Conservation (phyloP, 2,797 vertebrate genomes). For the Acipenser transmontanus region DNA sequence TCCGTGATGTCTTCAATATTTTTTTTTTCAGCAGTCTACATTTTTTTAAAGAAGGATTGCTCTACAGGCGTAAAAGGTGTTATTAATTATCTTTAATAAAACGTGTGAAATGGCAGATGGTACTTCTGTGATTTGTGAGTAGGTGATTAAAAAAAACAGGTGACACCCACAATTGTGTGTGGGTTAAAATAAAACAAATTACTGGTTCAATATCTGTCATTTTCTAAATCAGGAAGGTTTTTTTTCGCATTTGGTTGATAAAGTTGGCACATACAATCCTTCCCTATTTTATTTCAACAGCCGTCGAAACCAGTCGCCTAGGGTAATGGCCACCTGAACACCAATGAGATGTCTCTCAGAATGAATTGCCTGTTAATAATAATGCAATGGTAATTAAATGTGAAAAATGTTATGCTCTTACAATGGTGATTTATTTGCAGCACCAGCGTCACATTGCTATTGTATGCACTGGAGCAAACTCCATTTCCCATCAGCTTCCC, state of each 20-base stretch:
- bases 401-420: slow-evolving; percentile 79
- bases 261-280: background rate
- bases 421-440: slow-evolving; percentile 78
- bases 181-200: background rate
- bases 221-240: too few relatives aligned
- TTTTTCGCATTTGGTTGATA: too few relatives aligned
- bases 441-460: slow-evolving; percentile 67
- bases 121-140: slow-evolving; percentile 40
- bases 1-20: too few relatives aligned
- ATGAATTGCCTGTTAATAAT: slow-evolving; percentile 75
- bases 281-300: slow-evolving; percentile 14
- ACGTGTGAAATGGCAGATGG: slow-evolving; percentile 55
- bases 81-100: slow-evolving; percentile 15
- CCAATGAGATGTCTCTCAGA: slow-evolving; percentile 31
- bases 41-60: too few relatives aligned
- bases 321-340: slow-evolving; percentile 36
- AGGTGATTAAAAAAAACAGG: slow-evolving; percentile 42
- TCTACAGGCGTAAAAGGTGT: too few relatives aligned
- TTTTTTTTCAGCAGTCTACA: too few relatives aligned
- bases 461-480: slow-evolving; percentile 62
- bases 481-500: slow-evolving; percentile 54
- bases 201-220: background rate
- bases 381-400: slow-evolving; percentile 85
- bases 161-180: slow-evolving; percentile 21
- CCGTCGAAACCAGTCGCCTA: slow-evolving; percentile 21